Conservation (phyloP, 2,113 vertebrate species). For the Corydoras sp. region DNA sequence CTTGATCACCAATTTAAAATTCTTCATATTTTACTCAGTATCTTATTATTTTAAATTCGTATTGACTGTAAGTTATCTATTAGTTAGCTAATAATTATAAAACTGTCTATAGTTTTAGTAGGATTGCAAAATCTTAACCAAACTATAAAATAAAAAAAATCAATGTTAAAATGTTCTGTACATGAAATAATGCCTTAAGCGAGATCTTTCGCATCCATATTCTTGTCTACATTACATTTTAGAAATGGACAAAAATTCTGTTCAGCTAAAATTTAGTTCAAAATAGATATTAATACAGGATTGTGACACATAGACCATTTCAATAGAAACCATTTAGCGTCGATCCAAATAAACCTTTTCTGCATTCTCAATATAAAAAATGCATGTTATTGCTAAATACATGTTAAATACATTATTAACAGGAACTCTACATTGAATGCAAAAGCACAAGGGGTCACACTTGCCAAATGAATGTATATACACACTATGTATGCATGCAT, state of each 20-base stretch:
- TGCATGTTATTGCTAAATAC: background rate
- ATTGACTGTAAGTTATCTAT: too few relatives aligned
- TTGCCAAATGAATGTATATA: conserved; percentile 32
- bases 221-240: background rate
- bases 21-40: too few relatives aligned
- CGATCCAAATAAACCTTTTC: background rate
- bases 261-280: background rate
- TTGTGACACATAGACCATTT: background rate
- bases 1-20: too few relatives aligned
- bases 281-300: background rate
- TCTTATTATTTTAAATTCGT: too few relatives aligned
- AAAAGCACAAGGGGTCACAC: conserved; percentile 37
- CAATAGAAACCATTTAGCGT: background rate
- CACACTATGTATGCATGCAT: conserved; percentile 42
- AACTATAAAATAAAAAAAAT: too few relatives aligned
- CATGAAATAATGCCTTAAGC: conserved; percentile 36
- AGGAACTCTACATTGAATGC: conserved; percentile 1
- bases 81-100: too few relatives aligned
- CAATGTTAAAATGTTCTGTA: background rate
- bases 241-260: background rate
- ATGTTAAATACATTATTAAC: background rate
- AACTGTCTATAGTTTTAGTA: too few relatives aligned
- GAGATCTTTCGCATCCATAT: background rate
- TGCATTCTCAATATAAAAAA: background rate
- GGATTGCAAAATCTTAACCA: too few relatives aligned